Evolutionary conservation across 2,113 vertebrate genomes (phyloP).

Genomic region (Emydocephalus ijimae): DNA sequence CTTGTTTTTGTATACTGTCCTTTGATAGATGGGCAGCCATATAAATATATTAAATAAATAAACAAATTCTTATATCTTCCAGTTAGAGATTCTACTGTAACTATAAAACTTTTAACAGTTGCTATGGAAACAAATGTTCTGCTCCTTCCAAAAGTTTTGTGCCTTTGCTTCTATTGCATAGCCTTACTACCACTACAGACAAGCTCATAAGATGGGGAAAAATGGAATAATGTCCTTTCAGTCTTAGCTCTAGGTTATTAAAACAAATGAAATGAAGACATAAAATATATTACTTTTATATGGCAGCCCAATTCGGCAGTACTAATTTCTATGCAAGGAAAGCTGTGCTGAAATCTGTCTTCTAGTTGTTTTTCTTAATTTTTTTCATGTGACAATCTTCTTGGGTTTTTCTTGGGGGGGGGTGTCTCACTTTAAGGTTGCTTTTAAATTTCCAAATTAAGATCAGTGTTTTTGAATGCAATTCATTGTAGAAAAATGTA

Average conservation of each 20-base stretch:
- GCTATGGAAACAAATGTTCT: not conserved
- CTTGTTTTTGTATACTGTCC: not conserved
- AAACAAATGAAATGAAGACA: not conserved
- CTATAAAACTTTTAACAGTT: not conserved
- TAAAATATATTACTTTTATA: not conserved
- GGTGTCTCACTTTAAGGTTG: not conserved
- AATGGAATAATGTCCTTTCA: not conserved
- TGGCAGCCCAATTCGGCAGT: not conserved
- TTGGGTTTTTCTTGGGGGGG: too few species aligned
- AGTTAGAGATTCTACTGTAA: not conserved
- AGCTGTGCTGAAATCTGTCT: not conserved
- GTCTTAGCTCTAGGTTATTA: not conserved
- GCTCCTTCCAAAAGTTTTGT: not conserved
- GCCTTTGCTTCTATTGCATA: not conserved
- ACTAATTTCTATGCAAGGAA: not conserved
- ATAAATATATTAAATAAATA: not conserved
- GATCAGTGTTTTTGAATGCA: not conserved
- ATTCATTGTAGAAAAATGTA: not conserved
- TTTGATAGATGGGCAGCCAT: not conserved
- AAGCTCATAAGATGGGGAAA: not conserved
- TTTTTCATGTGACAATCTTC: not conserved
- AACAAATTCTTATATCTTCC: not conserved
- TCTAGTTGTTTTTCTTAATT: not conserved
- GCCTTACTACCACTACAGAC: not conserved
- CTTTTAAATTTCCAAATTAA: not conserved